Evolutionary conservation across 1,140 invertebrate genomes (phyloP).

Genomic region (Lucilia cuprina): DNA sequence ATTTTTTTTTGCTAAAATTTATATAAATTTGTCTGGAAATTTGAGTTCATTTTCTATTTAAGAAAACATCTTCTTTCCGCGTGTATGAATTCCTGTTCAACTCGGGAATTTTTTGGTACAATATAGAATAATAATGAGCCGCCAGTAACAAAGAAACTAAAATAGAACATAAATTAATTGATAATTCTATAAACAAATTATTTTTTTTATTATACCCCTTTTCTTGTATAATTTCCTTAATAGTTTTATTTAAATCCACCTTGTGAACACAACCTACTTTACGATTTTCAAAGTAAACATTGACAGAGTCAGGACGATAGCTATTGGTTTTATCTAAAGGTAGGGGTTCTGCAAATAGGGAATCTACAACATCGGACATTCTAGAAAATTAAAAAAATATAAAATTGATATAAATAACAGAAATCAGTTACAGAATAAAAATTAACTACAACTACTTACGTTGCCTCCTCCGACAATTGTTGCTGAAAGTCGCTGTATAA

Average conservation of each 20-base stretch:
- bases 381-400: conserved; percentile 64
- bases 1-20: no score
- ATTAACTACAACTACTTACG: conserved; percentile 48
- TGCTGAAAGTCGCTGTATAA: conserved; percentile 76
- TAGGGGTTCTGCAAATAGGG: conserved; percentile 74
- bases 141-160: conserved; percentile 53
- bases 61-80: conserved; percentile 43
- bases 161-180: not conserved
- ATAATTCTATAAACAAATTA: not conserved
- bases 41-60: not conserved
- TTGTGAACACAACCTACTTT: conserved; percentile 71
- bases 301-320: conserved; percentile 73
- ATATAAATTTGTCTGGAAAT: no score
- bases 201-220: conserved; percentile 65
- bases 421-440: conserved; percentile 44
- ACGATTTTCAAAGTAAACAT: conserved; percentile 82
- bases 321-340: conserved; percentile 78
- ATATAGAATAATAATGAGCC: conserved; percentile 57
- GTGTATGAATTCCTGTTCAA: conserved; percentile 53
- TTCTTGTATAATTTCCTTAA: conserved; percentile 71
- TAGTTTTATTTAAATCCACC: conserved; percentile 68
- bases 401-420: no score
- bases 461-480: conserved; percentile 75
- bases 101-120: conserved; percentile 47
- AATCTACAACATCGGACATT: conserved; percentile 74